Percentiles rank a stretch among this genome's conserved stretches.
Evolutionary conservation across 2,113 vertebrate genomes (phyloP).

Genomic region (Progne subis): DNA sequence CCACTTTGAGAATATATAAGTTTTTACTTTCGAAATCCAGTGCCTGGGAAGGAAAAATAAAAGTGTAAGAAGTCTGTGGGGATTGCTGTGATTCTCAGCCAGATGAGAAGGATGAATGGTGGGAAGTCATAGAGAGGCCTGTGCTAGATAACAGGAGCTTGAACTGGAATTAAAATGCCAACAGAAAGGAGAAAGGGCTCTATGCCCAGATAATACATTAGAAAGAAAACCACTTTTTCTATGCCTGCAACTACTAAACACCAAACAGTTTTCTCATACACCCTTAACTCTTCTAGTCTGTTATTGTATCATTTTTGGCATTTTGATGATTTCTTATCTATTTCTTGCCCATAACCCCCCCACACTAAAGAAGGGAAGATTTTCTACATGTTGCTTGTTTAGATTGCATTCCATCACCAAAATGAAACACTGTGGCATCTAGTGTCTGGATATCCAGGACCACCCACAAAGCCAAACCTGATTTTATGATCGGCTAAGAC

Average conservation of each 20-base stretch:
- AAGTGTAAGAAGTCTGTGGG: not conserved
- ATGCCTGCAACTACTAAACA: not conserved
- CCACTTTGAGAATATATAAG: conserved; percentile 85
- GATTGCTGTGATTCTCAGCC: not conserved
- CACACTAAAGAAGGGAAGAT: not conserved
- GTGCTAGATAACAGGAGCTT: not conserved
- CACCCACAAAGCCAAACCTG: not conserved
- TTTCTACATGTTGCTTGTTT: not conserved
- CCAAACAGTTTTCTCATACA: not conserved
- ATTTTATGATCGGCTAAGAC: not conserved
- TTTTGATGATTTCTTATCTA: not conserved
- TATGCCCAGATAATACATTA: not conserved
- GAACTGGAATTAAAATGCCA: not conserved
- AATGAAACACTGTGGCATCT: not conserved
- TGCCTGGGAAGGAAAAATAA: conserved; percentile 67
- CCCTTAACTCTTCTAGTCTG: not conserved
- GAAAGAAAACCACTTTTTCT: not conserved
- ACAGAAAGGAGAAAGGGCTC: not conserved
- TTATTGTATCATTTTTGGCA: not conserved
- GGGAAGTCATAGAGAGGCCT: not conserved
- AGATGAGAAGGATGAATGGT: not conserved
- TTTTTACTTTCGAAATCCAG: conserved; percentile 91
- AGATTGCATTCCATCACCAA: not conserved
- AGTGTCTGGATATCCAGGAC: not conserved
- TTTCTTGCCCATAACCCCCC: not conserved